Percentiles rank a stretch among this genome's conserved stretches.
phyloP scores from a whole-genome alignment of 1,140 invertebrate genomes.

The Physella acuta region DNA sequence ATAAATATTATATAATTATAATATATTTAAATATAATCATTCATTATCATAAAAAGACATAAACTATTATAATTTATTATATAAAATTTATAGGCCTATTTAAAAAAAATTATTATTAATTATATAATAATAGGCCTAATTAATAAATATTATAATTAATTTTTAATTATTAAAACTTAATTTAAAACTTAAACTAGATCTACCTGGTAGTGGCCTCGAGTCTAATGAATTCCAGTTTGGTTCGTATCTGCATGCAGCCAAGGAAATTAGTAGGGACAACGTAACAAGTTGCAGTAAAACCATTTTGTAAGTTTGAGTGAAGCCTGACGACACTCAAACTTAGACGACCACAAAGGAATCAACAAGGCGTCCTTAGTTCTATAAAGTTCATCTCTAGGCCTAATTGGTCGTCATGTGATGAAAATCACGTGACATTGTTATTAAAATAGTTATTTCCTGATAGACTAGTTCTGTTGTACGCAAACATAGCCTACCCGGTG shows the following conservation, averaged over 20 bases:
- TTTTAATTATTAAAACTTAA: neutral
- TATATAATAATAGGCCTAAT: neutral
- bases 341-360: no score
- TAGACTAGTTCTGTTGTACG: no score
- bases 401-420: no score
- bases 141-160: neutral
- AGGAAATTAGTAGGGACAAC: no score
- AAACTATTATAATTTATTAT: neutral
- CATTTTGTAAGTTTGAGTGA: no score
- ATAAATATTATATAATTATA: neutral
- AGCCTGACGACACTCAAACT: no score
- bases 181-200: neutral
- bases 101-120: neutral
- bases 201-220: slow-evolving; percentile 50
- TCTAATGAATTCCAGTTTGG: slow-evolving; percentile 58
- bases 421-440: no score
- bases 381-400: no score
- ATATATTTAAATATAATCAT: neutral
- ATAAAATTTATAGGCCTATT: neutral
- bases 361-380: no score
- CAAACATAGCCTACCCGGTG: no score
- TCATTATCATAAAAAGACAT: neutral
- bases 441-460: no score
- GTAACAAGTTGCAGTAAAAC: no score
- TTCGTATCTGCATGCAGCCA: slow-evolving; percentile 35